phyloP scores from a whole-genome alignment of 2,888 invertebrate species.

The Aporophyla nigra region DNA sequence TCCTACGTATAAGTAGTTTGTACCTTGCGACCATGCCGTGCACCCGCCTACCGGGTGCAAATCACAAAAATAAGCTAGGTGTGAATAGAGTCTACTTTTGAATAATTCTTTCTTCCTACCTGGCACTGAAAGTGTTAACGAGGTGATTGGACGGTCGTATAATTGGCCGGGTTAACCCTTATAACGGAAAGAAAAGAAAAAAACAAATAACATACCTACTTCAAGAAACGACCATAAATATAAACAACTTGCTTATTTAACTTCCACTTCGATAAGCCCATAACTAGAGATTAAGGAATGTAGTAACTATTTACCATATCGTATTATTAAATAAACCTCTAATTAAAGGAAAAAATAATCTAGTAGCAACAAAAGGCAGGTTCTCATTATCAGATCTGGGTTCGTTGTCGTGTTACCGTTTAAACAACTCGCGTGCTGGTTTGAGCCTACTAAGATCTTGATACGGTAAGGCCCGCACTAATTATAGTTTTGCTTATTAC shows the following conservation, averaged over 20 bases:
- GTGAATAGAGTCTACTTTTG: no score
- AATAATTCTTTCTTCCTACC: no score
- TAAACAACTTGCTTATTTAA: constrained; percentile 32
- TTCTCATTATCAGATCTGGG: constrained; percentile 79
- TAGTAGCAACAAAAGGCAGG: constrained; percentile 74
- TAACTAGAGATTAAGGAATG: constrained; percentile 59
- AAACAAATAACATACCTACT: constrained; percentile 16
- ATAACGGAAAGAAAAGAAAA: constrained; percentile 8
- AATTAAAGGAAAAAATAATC: constrained; percentile 71
- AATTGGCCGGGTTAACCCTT: constrained; percentile 37
- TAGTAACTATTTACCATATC: constrained; percentile 59
- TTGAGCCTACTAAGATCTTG: constrained; percentile 81
- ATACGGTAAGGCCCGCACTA: constrained; percentile 82
- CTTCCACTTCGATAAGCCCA: constrained; percentile 55
- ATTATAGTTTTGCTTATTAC: constrained; percentile 86
- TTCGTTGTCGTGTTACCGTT: constrained; percentile 83
- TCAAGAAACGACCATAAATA: constrained; percentile 44
- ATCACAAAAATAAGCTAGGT: no score
- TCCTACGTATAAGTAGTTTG: no score
- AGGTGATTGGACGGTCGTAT: constrained; percentile 36
- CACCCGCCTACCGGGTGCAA: no score
- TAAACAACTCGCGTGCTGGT: constrained; percentile 84
- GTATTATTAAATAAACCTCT: constrained; percentile 66
- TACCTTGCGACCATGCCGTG: no score
- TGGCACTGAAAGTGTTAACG: no score